Percentiles rank a stretch among this genome's conserved stretches.
Evolutionary conservation across 2,797 vertebrate species (phyloP).

Genomic region (Periophthalmus magnuspinnatus): DNA sequence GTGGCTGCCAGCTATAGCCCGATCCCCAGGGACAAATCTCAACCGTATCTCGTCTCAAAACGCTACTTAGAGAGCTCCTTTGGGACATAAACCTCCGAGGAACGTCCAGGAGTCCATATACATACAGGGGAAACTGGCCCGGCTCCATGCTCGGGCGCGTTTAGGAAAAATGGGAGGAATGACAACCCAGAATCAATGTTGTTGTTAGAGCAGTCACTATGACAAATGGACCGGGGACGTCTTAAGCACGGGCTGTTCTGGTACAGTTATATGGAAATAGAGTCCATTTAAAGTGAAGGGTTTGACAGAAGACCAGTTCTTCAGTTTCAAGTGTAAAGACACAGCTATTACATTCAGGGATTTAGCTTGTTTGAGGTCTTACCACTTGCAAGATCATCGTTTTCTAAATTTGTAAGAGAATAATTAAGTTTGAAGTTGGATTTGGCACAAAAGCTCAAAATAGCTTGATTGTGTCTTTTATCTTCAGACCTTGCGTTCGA

Average conservation of each 20-base stretch:
- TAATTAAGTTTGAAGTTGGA: background rate
- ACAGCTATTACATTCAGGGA: background rate
- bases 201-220: background rate
- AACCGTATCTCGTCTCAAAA: slow-evolving; percentile 59
- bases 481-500: background rate
- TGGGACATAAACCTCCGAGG: slow-evolving; percentile 52
- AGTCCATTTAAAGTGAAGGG: background rate
- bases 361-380: background rate
- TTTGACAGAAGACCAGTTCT: background rate
- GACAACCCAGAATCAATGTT: slow-evolving; percentile 25
- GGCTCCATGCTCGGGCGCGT: slow-evolving; percentile 32
- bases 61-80: slow-evolving; percentile 55
- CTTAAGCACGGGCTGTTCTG: slow-evolving; percentile 1
- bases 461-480: background rate
- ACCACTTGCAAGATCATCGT: background rate
- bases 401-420: background rate
- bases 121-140: slow-evolving; percentile 37
- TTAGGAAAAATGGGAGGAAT: slow-evolving; percentile 25
- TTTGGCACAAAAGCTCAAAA: background rate
- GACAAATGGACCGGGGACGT: slow-evolving; percentile 6
- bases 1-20: slow-evolving; percentile 47
- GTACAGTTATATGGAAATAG: slow-evolving; percentile 8
- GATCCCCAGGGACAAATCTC: slow-evolving; percentile 52
- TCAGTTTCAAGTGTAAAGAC: background rate
- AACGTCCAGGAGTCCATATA: slow-evolving; percentile 15